Evolutionary conservation across 2,113 vertebrate species (phyloP), one percentile per base, ranked within the genome.

Genomic region (Delphinus delphis): DNA sequence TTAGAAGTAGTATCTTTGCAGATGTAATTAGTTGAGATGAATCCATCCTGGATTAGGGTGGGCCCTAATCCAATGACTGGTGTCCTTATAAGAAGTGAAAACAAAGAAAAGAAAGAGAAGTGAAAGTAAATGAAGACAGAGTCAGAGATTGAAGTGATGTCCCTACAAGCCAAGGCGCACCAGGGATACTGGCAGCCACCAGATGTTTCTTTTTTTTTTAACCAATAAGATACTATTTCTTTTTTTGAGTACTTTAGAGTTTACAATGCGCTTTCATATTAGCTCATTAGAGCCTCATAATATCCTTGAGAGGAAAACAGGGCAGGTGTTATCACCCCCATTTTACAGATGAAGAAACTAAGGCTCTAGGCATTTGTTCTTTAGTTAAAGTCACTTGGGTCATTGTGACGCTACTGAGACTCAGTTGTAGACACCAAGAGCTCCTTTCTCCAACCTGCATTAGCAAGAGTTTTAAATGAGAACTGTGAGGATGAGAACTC

Each of bases 351-450:
- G 11, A 80, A n/a, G 17, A 92, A 71, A 60, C 58, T 26, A 36
- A 47, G 63, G 11, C 17, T 82, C 23, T 4, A 14, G 41, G 25
- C 28, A 14, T 8, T 82, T 31, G 13, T 55, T 55, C 58, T 26
- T 55, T n/a, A 33, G 41, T 58, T 17, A 41, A 92, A 26, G 1
- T 79, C 71, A 60, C 21, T 71, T 31, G 77, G 55, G 53, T 91
- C 44, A 28, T 10, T 41, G 15, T 28, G 17, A 2, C 9, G 15
- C 63, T 31, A 20, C 14, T 36, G 33, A 83, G 13, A 2, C 3
- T 50, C 38, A 8, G 2, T 17, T 6, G 1, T 8, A 4, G 5
- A 20, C 1, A 12, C 13, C 18, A 21, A 31, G 60, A 11, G 1
- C 62, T 84, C 4, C 0, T 31, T n/a, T 55, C 53, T 55, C 53